Evolutionary conservation across 2,888 invertebrate species (phyloP).

Genomic region (Apodemia arnacis): DNA sequence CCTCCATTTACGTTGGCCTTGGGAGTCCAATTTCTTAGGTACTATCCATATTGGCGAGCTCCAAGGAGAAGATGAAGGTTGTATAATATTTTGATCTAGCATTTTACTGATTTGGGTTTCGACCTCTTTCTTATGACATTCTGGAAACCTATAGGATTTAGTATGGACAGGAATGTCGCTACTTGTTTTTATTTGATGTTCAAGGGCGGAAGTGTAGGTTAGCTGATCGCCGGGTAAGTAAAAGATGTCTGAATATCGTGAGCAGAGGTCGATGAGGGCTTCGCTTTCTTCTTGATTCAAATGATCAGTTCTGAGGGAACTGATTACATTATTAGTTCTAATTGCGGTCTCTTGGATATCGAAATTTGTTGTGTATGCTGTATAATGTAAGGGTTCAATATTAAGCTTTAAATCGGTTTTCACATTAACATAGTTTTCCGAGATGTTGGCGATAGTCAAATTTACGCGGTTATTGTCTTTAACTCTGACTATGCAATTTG

Average conservation of each 20-base stretch:
- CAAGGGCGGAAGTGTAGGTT: slow-evolving; percentile 40
- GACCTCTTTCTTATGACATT: slow-evolving; percentile 13
- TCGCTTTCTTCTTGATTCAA: slow-evolving; percentile 69
- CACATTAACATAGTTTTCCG: background rate
- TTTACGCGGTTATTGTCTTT: slow-evolving; percentile 5
- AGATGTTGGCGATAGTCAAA: slow-evolving; percentile 17
- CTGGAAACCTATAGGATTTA: slow-evolving; percentile 57
- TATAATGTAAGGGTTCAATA: background rate
- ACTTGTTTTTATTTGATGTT: slow-evolving; percentile 69
- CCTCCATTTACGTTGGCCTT: slow-evolving; percentile 41
- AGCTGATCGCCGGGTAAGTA: slow-evolving; percentile 59
- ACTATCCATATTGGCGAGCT: background rate
- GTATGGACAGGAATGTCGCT: slow-evolving; percentile 43
- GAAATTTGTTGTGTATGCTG: background rate
- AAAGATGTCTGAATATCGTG: slow-evolving; percentile 74
- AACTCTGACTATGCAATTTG: slow-evolving; percentile 11
- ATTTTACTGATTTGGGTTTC: slow-evolving; percentile 13
- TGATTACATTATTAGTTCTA: too few relatives aligned
- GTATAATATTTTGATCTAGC: slow-evolving; percentile 16
- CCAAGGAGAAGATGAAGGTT: too few relatives aligned
- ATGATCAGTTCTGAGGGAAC: slow-evolving; percentile 27
- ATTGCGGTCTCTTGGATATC: background rate
- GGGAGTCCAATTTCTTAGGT: slow-evolving; percentile 75
- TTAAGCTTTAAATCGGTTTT: background rate
- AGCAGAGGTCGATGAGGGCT: slow-evolving; percentile 56